A percentile compares a stretch with the other conserved stretches of the same genome.
Conservation (phyloP, 30 jellyfish, hydroid and myxozoan species). For the Nemopilema nomurai region DNA sequence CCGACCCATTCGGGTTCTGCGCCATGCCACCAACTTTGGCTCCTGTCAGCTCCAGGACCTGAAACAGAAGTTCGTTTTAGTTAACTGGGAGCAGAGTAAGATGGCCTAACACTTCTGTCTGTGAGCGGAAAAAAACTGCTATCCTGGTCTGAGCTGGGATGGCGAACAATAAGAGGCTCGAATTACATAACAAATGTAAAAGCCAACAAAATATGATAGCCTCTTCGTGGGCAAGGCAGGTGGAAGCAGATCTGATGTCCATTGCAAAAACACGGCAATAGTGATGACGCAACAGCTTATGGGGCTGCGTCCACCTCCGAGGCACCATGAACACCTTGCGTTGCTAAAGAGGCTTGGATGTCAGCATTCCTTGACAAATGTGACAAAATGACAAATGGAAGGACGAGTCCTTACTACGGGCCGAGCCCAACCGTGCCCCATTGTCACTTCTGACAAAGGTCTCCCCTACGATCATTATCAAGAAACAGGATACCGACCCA, state of each 20-base stretch:
- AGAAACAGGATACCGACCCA: too few species aligned
- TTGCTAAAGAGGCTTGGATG: too few species aligned
- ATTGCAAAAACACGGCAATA: not conserved
- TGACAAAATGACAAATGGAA: too few species aligned
- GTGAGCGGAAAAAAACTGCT: not conserved
- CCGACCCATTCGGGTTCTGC: constrained; percentile 34
- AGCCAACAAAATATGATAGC: not conserved
- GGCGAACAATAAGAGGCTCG: not conserved
- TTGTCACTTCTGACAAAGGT: too few species aligned
- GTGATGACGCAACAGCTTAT: not conserved
- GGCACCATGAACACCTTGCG: too few species aligned
- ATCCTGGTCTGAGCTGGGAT: not conserved
- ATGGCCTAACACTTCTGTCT: not conserved
- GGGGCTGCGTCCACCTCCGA: too few species aligned
- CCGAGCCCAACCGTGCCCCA: too few species aligned
- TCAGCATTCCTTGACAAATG: too few species aligned
- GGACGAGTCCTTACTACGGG: too few species aligned
- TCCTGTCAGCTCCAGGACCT: constrained; percentile 33
- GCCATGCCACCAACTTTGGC: constrained; percentile 46
- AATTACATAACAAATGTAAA: not conserved
- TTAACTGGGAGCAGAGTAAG: not conserved
- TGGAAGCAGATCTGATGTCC: not conserved
- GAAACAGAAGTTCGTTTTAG: not conserved
- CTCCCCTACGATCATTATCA: too few species aligned
- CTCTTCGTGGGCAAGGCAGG: not conserved